Conservation (phyloP, 2,113 vertebrate genomes). For the Xenopus tropicalis region UCB_Xtro_10.0 CM004449.2:24483501-24484000, state of each 20-base stretch:
- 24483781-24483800: conserved; percentile 40
- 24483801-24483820: conserved; percentile 22
- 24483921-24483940: not conserved
- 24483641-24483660: not conserved
- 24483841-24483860: conserved; percentile 31
- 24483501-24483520: too few species aligned
- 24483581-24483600: not conserved
- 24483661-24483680: not conserved
- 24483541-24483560: too few species aligned
- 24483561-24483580: too few species aligned
- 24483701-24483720: conserved; percentile 39
- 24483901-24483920: not conserved
- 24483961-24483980: too few species aligned
- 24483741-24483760: conserved; percentile 4
- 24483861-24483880: not conserved
- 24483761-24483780: conserved; percentile 44
- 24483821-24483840: conserved; percentile 2
- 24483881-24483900: not conserved
- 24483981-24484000: too few species aligned
- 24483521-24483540: too few species aligned
- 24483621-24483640: not conserved
- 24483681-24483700: conserved; percentile 22
- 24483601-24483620: not conserved
- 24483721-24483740: conserved; percentile 39
- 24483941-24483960: too few species aligned